phyloP scores from a whole-genome alignment of 2,888 invertebrate genomes.

The Rapana venosa region DNA sequence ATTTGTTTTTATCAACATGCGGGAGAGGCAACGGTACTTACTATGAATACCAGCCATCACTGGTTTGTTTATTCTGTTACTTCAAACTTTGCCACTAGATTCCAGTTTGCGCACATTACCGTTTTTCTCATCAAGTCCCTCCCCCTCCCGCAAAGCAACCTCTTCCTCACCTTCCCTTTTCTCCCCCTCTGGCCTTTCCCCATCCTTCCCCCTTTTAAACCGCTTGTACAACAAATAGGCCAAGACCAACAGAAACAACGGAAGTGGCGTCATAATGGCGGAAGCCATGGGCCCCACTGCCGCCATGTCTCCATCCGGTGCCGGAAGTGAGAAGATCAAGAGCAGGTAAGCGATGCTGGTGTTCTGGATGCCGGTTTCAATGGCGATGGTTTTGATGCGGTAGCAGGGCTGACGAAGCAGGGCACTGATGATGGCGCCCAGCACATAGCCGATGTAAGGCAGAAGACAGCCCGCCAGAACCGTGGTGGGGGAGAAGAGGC shows the following conservation, averaged over 20 bases:
- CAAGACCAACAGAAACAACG: constrained; percentile 82
- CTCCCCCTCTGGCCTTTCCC: not conserved
- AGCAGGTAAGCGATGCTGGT: constrained; percentile 94
- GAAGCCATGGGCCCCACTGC: constrained; percentile 81
- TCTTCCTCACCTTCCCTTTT: not conserved
- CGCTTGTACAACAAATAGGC: constrained; percentile 60
- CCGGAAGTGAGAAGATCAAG: constrained; percentile 87
- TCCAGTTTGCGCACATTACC: not conserved
- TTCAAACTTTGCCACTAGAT: not conserved
- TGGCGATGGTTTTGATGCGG: constrained; percentile 85
- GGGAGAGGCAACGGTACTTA: not conserved
- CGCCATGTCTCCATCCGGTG: constrained; percentile 92
- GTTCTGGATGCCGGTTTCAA: constrained; percentile 92
- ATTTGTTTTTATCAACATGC: not conserved
- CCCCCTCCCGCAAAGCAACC: constrained; percentile 14
- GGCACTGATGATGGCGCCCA: constrained; percentile 67
- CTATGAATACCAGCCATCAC: not conserved
- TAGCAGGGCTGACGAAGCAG: constrained; percentile 65
- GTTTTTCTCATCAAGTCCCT: not conserved
- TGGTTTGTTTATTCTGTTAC: not conserved
- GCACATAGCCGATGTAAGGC: constrained; percentile 73
- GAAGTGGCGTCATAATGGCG: constrained; percentile 95
- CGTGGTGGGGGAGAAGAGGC: constrained; percentile 84
- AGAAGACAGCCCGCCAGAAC: constrained; percentile 70
- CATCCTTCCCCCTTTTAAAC: constrained; percentile 44